phyloP scores from a whole-genome alignment of 1,140 invertebrate species.

The Sitobion miscanthi region DNA sequence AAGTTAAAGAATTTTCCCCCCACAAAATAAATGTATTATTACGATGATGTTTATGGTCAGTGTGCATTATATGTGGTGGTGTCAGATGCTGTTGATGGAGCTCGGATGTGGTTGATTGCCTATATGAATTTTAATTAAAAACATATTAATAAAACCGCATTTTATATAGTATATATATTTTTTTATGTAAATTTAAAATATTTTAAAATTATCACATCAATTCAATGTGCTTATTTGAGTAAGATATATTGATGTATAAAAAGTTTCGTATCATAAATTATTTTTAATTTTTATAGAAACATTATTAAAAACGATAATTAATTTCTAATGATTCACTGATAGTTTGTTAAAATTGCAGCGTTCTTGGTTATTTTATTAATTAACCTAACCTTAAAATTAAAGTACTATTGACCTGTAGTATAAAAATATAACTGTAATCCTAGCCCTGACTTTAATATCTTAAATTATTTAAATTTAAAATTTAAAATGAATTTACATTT shows the following conservation, averaged over 20 bases:
- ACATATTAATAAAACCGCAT: constrained; percentile 9
- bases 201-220: constrained; percentile 35
- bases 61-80: neutral
- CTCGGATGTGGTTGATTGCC: constrained; percentile 41
- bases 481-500: neutral
- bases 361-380: neutral
- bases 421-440: neutral
- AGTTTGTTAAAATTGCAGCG: neutral
- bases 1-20: constrained; percentile 15
- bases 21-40: constrained; percentile 4
- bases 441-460: neutral
- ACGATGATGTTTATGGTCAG: constrained; percentile 23
- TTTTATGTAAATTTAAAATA: neutral
- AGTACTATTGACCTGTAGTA: neutral
- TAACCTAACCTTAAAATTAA: neutral
- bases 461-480: neutral
- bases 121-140: constrained; percentile 49
- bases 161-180: neutral
- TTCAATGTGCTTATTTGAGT: constrained; percentile 6
- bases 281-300: neutral
- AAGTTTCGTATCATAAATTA: neutral
- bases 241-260: neutral
- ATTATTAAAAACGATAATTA: constrained; percentile 4
- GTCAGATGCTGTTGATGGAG: constrained; percentile 48
- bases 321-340: neutral